Evolutionary conservation across 2,113 vertebrate species (phyloP), one percentile per base, ranked within the genome.

Genomic region (Syrrhaptes paradoxus): DNA sequence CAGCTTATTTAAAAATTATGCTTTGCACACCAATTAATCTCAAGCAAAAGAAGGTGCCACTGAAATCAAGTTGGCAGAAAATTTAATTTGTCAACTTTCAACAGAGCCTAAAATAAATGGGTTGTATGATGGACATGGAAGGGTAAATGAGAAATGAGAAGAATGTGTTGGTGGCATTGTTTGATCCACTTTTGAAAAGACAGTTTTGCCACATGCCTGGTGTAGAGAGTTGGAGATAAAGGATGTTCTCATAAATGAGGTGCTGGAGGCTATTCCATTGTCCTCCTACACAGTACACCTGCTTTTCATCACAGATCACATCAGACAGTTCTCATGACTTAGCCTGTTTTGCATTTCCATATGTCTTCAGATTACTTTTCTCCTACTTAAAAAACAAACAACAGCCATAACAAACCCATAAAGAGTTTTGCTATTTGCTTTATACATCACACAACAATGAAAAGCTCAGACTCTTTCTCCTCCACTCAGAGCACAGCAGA

Each of bases 61-160:
- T 89, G 84, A 89, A 96, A 87, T 87, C 20, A 75, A 65, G 59
- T 24, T 90, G 72, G 76, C 61, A 89, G 83, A 90, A 89, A 95
- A 89, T 38, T 31, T 81, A 38, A 91, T 95, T 96, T 93, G 75
- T 89, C 43, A 9, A 3, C 55, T 87, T 89, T 85, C 52, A 57
- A 95, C 57, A 20, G 38, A 93, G 46, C 57, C 17, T 76, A 70
- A 87, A 94, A 68, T 83, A 75, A 86, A 80, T 65, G 82, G 12
- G 9, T 68, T 78, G 67, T 49, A 32, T 82, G 78, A 87, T 46
- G 52, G 59, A 83, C 66, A 11, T 2, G 18, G 91, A 93, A 88
- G 94, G 78, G 95, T 67, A 91, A 71, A 77, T 34, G 38, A 68
- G 65, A 92, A 26, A 73, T 38, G 45, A 54, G 38, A 73, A 94